phyloP scores from a whole-genome alignment of 2,113 vertebrate genomes.

The Syngnathus floridae region DNA sequence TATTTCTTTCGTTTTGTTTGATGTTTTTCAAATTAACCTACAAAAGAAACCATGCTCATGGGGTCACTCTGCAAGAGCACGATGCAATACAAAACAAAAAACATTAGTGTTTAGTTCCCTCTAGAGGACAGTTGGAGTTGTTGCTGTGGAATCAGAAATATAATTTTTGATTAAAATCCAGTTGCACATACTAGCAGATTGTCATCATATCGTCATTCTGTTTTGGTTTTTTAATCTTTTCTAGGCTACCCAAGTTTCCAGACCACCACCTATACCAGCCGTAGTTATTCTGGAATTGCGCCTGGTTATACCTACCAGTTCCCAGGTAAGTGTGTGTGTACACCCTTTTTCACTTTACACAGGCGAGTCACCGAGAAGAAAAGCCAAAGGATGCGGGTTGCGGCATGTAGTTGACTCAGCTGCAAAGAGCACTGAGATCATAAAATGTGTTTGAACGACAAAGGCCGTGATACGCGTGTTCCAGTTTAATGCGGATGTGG shows the following conservation, averaged over 20 bases:
- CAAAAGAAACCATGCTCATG: slow-evolving; percentile 6
- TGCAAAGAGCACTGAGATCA: background rate
- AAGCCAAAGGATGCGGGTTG: slow-evolving; percentile 14
- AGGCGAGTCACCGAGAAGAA: slow-evolving; percentile 1
- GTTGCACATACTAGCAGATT: background rate
- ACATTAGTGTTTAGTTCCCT: slow-evolving; percentile 38
- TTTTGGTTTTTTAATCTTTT: background rate
- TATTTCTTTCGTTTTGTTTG: background rate
- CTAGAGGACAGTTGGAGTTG: slow-evolving; percentile 35
- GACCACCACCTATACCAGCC: slow-evolving; percentile 89
- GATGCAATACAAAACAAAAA: slow-evolving; percentile 31
- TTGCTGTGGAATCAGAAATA: background rate
- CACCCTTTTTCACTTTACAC: background rate
- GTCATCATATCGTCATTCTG: background rate
- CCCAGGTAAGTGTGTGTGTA: slow-evolving; percentile 72
- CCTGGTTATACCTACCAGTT: slow-evolving; percentile 96
- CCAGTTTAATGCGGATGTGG: background rate
- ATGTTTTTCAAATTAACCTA: background rate
- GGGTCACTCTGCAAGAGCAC: slow-evolving; percentile 26
- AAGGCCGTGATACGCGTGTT: background rate
- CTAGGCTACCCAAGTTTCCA: slow-evolving; percentile 93
- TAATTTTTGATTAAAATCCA: background rate
- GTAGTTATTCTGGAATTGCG: slow-evolving; percentile 88
- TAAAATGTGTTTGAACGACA: slow-evolving; percentile 17
- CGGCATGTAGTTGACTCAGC: slow-evolving; percentile 18